Evolutionary conservation across 1,140 invertebrate species (phyloP).

Genomic region (Atta texana): DNA sequence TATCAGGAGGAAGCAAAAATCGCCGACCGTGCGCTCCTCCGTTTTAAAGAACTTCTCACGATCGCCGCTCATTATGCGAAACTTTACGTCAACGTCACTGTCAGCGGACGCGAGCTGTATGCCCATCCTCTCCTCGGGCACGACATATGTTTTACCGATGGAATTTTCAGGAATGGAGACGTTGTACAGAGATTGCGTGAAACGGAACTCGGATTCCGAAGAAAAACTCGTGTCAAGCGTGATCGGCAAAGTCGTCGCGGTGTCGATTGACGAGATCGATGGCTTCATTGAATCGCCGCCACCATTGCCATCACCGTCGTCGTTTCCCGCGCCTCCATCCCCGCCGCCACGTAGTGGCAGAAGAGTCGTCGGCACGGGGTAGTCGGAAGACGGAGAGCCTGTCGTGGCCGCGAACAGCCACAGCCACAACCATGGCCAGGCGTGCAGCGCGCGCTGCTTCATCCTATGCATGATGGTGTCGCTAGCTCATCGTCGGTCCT

Average conservation of each 20-base stretch:
- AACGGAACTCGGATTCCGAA: slow-evolving; percentile 86
- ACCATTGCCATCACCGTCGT: neutral
- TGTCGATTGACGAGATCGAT: slow-evolving; percentile 33
- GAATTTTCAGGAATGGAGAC: slow-evolving; percentile 97
- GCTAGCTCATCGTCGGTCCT: slow-evolving; percentile 84
- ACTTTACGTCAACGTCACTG: slow-evolving; percentile 90
- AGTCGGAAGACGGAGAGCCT: slow-evolving; percentile 78
- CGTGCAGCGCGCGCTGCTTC: slow-evolving; percentile 82
- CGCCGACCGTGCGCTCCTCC: slow-evolving; percentile 94
- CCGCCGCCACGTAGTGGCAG: slow-evolving; percentile 27
- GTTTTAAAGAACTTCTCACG: slow-evolving; percentile 96
- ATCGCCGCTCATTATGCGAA: slow-evolving; percentile 94
- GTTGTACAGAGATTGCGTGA: slow-evolving; percentile 93
- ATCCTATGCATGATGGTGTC: slow-evolving; percentile 81
- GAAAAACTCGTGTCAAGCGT: slow-evolving; percentile 65
- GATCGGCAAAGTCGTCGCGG: slow-evolving; percentile 67
- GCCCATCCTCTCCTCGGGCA: slow-evolving; percentile 90
- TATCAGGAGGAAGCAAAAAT: slow-evolving; percentile 97
- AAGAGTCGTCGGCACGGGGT: slow-evolving; percentile 60
- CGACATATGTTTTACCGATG: slow-evolving; percentile 93
- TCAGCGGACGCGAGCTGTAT: slow-evolving; percentile 87
- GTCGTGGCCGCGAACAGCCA: slow-evolving; percentile 82
- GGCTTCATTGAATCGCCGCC: slow-evolving; percentile 26
- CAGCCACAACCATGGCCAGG: slow-evolving; percentile 84
- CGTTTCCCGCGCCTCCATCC: neutral